Evolutionary conservation across 2,113 vertebrate species (phyloP), one percentile per base, ranked within the genome.

Genomic region (Misgurnus mizolepis): DNA sequence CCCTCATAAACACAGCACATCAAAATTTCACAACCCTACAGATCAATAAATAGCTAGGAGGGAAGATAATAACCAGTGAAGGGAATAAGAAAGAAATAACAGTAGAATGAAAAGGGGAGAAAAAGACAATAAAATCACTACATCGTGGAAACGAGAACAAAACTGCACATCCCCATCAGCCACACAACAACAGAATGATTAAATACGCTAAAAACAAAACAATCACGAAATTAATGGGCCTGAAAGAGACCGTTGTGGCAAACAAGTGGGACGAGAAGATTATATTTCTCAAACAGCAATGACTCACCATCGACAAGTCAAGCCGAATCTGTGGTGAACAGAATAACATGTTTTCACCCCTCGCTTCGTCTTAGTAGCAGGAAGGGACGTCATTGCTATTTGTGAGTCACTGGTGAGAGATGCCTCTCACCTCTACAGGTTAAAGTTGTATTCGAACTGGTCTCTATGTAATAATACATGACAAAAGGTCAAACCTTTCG

Each of bases 211-310:
- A 78, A 56, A 81, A 58, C 70, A 84, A 65, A 50, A 62, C 56
- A 58, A 73, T 67, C 40, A 49, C 18, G 15, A 56, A 55, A 58
- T 72, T 68, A 73, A 73, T 84, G 45, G 68, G 70, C 64, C 68
- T 14, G 17, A 27, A 56, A 50, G 60, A 5, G 64, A 41, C 55
- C 78, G 68, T 68, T 84, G 45, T 49, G 45, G 60, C 64, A 69
- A 78, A 80, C 82, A 61, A 80, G 53, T 34, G 39, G 65, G 62
- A 61, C 9, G 69, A 47, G 50, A 56, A 75, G 77, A 79, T 76
- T 79, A 43, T 11, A 41, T 18, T 64, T 76, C 14, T 22, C 50
- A 34, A 66, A 47, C 69, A 62, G n/a, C 41, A 77, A 62, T 72
- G 78, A 83, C n/a, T 61, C 82, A 83, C 27, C 18, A 50, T 11